Base-by-base conservation (phyloP, 2,797 vertebrate genomes). In the Lithobates pipiens region DNA sequence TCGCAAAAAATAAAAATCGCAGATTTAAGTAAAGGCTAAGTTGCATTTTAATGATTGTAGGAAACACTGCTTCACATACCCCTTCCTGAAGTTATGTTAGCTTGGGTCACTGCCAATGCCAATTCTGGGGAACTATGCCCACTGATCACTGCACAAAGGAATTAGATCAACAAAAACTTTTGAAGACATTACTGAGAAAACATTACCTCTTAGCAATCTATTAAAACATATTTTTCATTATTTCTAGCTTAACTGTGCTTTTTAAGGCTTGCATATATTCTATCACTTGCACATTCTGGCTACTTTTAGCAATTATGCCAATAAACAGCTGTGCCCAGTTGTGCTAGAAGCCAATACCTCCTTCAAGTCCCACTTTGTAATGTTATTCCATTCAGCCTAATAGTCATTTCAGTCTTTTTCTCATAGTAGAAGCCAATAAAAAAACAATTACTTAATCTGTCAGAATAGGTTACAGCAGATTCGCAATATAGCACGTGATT, bases 361-460 rank as follows among this genome's bases (percentile, higher is more conserved):
- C 77, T 80, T 81, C 71, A 85, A 29, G 46, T 81, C 72, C 61
- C 84, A 81, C 84, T 77, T 76, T 74, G 84, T 54, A 67, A 68
- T 80, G 77, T 80, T 80, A 69, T 85, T 81, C 84, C 67, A 50
- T 75, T 46, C 8, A 57, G 46, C 74, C 34, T 84, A 77, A 84
- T 84, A 84, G 70, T 81, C 44, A 69, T 81, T 50, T 69, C 23
- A 76, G 72, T 9, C 39, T 85, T 85, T 76, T 81, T 74, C 71
- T 80, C 77, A 80, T 69, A 65, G 46, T 76, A 21, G 57, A 54
- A 44, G 63, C 78, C 84, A 70, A 81, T 81, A 77, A 86, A 81
- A 77, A 71, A 86, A 76, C 67, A 77, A 82, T 82, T 82, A 77
- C 85, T 77, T 82, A 77, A 82, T 76, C 50, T 71, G 79, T 86